These are phyloP conservation scores for Andrena marginata DNA, from an alignment of 2,888 invertebrate species.

Conservation along the genomic window DNA sequence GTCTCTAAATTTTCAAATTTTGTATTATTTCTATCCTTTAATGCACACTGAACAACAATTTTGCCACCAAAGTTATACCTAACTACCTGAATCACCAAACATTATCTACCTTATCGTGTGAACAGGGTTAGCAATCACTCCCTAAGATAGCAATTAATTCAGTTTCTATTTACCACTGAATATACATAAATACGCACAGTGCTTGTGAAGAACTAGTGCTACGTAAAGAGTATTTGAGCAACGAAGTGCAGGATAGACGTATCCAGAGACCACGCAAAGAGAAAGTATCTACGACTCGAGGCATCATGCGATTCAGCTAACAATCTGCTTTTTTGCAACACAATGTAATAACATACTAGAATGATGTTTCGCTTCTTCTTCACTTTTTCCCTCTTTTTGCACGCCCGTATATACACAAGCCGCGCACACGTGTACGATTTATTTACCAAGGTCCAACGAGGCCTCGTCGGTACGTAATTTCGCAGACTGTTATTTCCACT, in stretches of 20 bases:
- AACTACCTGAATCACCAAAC: too few species aligned
- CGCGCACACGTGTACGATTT: not conserved
- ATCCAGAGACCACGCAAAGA: not conserved
- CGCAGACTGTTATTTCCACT: constrained; percentile 58
- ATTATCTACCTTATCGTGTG: too few species aligned
- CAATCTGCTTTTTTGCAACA: constrained; percentile 45
- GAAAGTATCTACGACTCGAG: not conserved
- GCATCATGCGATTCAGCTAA: constrained; percentile 5
- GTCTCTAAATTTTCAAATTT: too few species aligned
- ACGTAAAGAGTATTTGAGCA: not conserved
- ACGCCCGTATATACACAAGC: constrained; percentile 6
- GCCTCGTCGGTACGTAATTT: constrained; percentile 50
- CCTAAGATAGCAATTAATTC: not conserved
- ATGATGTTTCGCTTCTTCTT: constrained; percentile 33
- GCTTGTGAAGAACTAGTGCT: too few species aligned
- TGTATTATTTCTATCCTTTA: too few species aligned
- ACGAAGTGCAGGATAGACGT: not conserved
- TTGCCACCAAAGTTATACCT: too few species aligned
- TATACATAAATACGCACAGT: too few species aligned
- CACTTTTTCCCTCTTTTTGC: constrained; percentile 9
- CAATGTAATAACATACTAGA: constrained; percentile 37
- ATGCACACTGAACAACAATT: too few species aligned
- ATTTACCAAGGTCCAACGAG: constrained; percentile 43
- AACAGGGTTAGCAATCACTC: too few species aligned
- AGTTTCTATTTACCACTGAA: not conserved